These are phyloP conservation scores for Nasonia oneida DNA, from an alignment of 2,888 invertebrate species.

Conservation along the genomic window DNA sequence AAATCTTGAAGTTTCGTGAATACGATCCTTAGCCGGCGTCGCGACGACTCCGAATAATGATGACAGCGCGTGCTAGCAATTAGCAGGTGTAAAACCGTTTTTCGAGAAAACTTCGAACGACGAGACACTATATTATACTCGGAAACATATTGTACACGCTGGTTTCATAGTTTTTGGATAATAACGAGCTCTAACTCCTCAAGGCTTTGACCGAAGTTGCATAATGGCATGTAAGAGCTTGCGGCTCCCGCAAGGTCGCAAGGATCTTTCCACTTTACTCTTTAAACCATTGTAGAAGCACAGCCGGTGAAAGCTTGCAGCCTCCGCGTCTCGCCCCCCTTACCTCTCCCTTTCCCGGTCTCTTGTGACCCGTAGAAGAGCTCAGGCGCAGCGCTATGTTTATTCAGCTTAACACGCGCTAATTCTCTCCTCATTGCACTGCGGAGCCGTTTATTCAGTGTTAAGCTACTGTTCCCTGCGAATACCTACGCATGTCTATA, in stretches of 20 bases:
- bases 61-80: not conserved
- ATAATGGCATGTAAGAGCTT: slow-evolving; percentile 44
- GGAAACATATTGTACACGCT: not conserved
- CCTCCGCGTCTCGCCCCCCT: not conserved
- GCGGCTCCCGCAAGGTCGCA: slow-evolving; percentile 20
- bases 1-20: not conserved
- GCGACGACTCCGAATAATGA: not conserved
- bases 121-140: not conserved
- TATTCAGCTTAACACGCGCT: slow-evolving; percentile 58
- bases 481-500: slow-evolving; percentile 3
- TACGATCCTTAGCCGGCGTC: not conserved
- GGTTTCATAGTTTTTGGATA: not conserved
- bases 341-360: not conserved
- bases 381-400: slow-evolving; percentile 30
- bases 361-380: slow-evolving; percentile 11
- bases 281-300: slow-evolving; percentile 37
- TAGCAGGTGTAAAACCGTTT: not conserved
- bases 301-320: slow-evolving; percentile 16
- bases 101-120: not conserved
- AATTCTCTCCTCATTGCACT: slow-evolving; percentile 58
- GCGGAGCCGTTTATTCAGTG: slow-evolving; percentile 49
- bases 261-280: slow-evolving; percentile 54
- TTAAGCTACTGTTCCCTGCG: slow-evolving; percentile 51
- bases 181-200: not conserved
- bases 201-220: slow-evolving; percentile 29